phyloP scores from a whole-genome alignment of 2,888 invertebrate genomes.

The Drosophila pegasa region DNA sequence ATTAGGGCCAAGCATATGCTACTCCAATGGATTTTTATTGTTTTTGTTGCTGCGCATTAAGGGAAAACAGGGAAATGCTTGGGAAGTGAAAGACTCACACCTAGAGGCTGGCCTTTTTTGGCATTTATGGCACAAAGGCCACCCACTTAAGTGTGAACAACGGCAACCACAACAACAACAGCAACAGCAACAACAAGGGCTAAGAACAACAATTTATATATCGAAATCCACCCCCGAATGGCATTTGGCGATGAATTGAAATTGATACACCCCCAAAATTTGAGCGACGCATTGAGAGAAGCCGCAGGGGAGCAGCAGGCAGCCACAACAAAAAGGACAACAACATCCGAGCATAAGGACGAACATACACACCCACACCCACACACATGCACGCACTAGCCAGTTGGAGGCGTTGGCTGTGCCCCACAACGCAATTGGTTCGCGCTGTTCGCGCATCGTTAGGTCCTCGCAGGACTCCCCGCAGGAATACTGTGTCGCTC shows the following conservation, averaged over 20 bases:
- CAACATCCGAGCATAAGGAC: constrained; percentile 32
- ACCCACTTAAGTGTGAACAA: constrained; percentile 77
- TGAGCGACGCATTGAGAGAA: constrained; percentile 60
- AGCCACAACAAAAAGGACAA: constrained; percentile 39
- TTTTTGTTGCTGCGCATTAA: constrained; percentile 57
- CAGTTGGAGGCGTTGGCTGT: constrained; percentile 36
- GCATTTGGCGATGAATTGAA: constrained; percentile 74
- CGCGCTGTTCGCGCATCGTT: constrained; percentile 30
- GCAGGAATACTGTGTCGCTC: constrained; percentile 39
- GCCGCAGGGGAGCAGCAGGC: constrained; percentile 67
- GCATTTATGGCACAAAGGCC: constrained; percentile 59
- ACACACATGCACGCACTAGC: background rate
- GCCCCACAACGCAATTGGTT: constrained; percentile 62
- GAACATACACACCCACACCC: constrained; percentile 26
- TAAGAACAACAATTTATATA: constrained; percentile 66
- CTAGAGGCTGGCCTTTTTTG: constrained; percentile 55
- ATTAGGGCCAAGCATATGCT: constrained; percentile 70
- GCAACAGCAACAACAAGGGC: constrained; percentile 20
- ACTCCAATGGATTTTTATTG: constrained; percentile 73
- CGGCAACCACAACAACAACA: constrained; percentile 27
- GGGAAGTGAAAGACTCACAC: constrained; percentile 26
- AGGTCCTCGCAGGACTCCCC: constrained; percentile 61
- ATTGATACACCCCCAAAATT: constrained; percentile 82
- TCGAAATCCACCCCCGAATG: constrained; percentile 71
- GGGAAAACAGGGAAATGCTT: constrained; percentile 8